A percentile compares a stretch with the other conserved stretches of the same genome.
These are phyloP conservation scores for Campaea margaritaria DNA, from an alignment of 2,888 invertebrate species.

Conservation along the genomic window DNA sequence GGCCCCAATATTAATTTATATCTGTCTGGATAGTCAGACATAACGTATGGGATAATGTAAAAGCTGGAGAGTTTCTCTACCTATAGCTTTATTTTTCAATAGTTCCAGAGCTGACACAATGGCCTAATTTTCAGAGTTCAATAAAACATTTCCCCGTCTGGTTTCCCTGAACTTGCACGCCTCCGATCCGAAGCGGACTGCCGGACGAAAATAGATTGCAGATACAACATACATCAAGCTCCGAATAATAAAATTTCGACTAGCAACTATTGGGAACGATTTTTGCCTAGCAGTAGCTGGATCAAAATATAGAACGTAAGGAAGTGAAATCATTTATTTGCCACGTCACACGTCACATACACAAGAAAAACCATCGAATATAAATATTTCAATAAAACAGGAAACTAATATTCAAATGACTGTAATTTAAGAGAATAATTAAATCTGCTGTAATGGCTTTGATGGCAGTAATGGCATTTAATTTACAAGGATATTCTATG, in stretches of 20 bases:
- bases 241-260: conserved; percentile 47
- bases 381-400: too few relatives aligned
- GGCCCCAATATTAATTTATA: conserved; percentile 54
- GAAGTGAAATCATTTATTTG: too few relatives aligned
- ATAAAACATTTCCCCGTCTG: conserved; percentile 72
- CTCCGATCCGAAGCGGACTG: conserved; percentile 54
- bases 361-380: too few relatives aligned
- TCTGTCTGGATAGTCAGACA: conserved; percentile 34
- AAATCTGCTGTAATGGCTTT: neutral
- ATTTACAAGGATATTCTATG: neutral
- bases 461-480: neutral
- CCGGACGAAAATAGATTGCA: conserved; percentile 61
- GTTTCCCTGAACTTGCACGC: conserved; percentile 80
- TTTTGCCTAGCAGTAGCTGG: neutral
- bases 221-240: conserved; percentile 57
- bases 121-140: conserved; percentile 68
- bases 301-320: too few relatives aligned
- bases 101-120: conserved; percentile 58
- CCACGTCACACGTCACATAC: too few relatives aligned
- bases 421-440: too few relatives aligned
- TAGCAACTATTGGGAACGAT: conserved; percentile 23
- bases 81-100: conserved; percentile 35
- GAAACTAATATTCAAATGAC: too few relatives aligned
- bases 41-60: conserved; percentile 42
- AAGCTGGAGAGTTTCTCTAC: conserved; percentile 45